phyloP scores from a whole-genome alignment of 2,888 invertebrate genomes.

The Pheosia gnoma region DNA sequence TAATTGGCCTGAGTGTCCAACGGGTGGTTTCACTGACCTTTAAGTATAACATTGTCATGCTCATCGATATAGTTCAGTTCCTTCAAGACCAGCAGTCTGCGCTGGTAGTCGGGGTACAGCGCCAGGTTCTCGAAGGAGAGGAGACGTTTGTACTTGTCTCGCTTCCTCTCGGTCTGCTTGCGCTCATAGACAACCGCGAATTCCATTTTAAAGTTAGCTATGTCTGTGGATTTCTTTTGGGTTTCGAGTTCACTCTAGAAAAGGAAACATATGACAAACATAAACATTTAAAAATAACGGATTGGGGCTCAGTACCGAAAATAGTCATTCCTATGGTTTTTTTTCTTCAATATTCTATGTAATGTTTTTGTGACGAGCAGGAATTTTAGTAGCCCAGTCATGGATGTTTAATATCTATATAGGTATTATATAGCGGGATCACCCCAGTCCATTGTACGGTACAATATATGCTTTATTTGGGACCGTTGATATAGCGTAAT shows the following conservation, averaged over 20 bases:
- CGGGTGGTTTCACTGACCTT: slow-evolving; percentile 46
- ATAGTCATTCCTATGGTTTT: too few relatives aligned
- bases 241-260: slow-evolving; percentile 74
- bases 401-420: too few relatives aligned
- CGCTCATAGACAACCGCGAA: slow-evolving; percentile 90
- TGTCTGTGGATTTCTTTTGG: slow-evolving; percentile 86
- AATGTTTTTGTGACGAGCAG: too few relatives aligned
- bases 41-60: slow-evolving; percentile 75
- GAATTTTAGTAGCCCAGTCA: too few relatives aligned
- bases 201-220: slow-evolving; percentile 91
- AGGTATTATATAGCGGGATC: too few relatives aligned
- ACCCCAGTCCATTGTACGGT: too few relatives aligned
- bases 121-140: slow-evolving; percentile 93
- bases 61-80: slow-evolving; percentile 87
- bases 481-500: too few relatives aligned
- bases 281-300: too few relatives aligned
- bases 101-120: slow-evolving; percentile 95
- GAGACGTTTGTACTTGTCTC: slow-evolving; percentile 87
- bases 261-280: slow-evolving; percentile 2
- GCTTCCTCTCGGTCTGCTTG: slow-evolving; percentile 88
- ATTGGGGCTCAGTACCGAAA: too few relatives aligned
- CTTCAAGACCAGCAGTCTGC: slow-evolving; percentile 89
- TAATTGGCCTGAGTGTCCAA: too few relatives aligned
- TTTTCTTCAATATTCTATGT: too few relatives aligned
- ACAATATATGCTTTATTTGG: too few relatives aligned